A percentile compares a stretch with the other conserved stretches of the same genome.
Conservation (phyloP, 1,140 invertebrate genomes). For the Platorchestia sp. region DNA sequence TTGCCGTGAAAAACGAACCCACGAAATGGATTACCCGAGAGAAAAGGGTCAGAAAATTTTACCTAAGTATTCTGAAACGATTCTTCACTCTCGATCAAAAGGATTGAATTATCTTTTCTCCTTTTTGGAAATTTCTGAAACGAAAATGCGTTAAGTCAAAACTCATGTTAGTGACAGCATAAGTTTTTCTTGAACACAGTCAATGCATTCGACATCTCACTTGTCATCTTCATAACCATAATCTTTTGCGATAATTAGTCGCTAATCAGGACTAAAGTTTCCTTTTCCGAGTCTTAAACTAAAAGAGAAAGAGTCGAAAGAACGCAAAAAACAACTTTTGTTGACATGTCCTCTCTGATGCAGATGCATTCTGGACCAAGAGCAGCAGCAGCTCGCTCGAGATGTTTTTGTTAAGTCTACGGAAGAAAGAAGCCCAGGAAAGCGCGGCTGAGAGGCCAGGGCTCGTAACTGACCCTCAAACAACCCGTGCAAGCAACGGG, state of each 20-base stretch:
- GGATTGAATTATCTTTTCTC: not conserved
- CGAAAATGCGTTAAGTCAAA: not conserved
- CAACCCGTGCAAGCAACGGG: constrained; percentile 28
- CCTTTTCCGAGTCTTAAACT: not conserved
- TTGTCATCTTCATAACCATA: not conserved
- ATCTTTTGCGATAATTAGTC: not conserved
- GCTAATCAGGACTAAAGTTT: not conserved
- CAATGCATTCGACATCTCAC: not conserved
- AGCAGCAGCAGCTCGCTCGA: not conserved
- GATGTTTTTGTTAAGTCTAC: not conserved
- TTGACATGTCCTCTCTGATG: not conserved
- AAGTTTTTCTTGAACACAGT: too few species aligned
- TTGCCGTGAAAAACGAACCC: not conserved
- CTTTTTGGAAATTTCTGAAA: not conserved
- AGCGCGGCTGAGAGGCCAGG: not conserved
- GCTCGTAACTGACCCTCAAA: constrained; percentile 24
- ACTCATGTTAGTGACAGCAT: not conserved
- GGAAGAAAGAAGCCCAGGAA: not conserved
- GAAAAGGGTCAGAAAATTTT: not conserved
- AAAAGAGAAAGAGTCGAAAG: not conserved
- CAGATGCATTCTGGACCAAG: not conserved
- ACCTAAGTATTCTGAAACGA: not conserved
- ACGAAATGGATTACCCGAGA: not conserved
- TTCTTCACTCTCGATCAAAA: not conserved
- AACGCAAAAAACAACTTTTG: not conserved